Evolutionary conservation across 2,797 vertebrate genomes (phyloP), one percentile per base, ranked within the genome.

Genomic region (Tapirus indicus): DNA sequence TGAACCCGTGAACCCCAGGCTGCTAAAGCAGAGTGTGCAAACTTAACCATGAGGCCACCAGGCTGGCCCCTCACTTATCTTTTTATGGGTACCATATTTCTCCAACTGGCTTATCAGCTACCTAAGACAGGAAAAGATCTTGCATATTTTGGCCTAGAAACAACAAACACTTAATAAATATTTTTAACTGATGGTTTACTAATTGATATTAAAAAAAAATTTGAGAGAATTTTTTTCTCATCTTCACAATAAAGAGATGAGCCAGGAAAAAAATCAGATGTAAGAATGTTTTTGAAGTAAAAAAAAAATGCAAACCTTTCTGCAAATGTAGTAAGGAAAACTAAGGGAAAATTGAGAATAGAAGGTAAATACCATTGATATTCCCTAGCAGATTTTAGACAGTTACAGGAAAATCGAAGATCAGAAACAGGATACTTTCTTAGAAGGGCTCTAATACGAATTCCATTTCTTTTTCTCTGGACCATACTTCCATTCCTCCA

Each of bases 391-490:
- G 35, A 86, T 11, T 94, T 96, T 66, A 71, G 71, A 78, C 52
- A 8, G 54, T 91, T 56, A 60, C 85, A 83, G 16, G 88, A 93
- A 96, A 25, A 7, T 68, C 11, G 18, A 64, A 47, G 9, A 69
- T 86, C 44, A 60, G 78, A 93, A 75, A 35, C 10, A 38, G 66
- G 5, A 60, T 49, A 72, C 68, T 75, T 54, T 94, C 49, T 38
- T 38, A 66, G n/a, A 84, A 90, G 35, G 7, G 0, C 13, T 64
- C 95, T 98, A 99, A 38, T 0, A 21, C 7, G 97, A 98, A 27
- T 17, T 74, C 49, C 2, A 25, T 54, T 88, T 12, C 32, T 9
- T 92, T 66, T 3, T 44, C 68, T 16, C 49, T 52, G 49, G 12
- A 52, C 49, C 49, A 52, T 52, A 14, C 13, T 74, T 78, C 96